A percentile compares a stretch with the other conserved stretches of the same genome.
These are phyloP conservation scores for Denticeps clupeoides DNA, from an alignment of 2,797 vertebrate species.

Conservation along the genomic window DNA sequence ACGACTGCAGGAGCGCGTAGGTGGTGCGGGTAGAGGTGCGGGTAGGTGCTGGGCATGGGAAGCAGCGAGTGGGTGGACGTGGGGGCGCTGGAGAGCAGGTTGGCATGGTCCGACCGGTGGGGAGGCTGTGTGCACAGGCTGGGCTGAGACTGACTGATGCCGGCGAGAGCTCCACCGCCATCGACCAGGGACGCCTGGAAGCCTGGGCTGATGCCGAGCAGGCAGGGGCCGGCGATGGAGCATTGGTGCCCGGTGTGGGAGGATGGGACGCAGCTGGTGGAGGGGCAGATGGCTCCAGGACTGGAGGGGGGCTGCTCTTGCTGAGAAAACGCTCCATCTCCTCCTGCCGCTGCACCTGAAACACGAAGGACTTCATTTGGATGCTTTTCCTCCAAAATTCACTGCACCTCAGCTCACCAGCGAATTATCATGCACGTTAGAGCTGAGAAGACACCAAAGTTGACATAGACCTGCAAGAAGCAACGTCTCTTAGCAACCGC, in stretches of 20 bases:
- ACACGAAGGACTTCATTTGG: conserved; percentile 4
- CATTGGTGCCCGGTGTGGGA: conserved; percentile 17
- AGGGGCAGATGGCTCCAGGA: conserved; percentile 24
- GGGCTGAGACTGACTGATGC: conserved; percentile 55
- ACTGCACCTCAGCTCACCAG: no score
- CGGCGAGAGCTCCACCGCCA: conserved; percentile 23
- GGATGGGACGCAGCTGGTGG: conserved; percentile 26
- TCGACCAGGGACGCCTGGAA: conserved; percentile 22
- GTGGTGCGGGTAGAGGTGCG: conserved; percentile 26
- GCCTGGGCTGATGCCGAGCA: conserved; percentile 25
- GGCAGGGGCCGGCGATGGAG: conserved; percentile 36
- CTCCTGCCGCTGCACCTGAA: conserved; percentile 6
- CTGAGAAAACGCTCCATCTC: conserved; percentile 14
- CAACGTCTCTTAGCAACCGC: no score
- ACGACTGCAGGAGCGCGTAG: no score
- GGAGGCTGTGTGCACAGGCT: conserved; percentile 49
- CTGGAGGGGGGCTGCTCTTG: conserved; percentile 32
- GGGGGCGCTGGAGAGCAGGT: conserved; percentile 39
- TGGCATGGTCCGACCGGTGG: conserved; percentile 32
- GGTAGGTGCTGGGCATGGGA: conserved; percentile 22
- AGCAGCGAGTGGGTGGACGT: conserved; percentile 42
- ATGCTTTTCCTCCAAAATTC: no score
- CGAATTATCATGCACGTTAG: no score
- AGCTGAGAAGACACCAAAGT: no score
- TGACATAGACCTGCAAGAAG: no score